Percentiles rank a stretch among this genome's conserved stretches.
These are phyloP conservation scores for Atherinomorus stipes DNA, from an alignment of 2,113 vertebrate genomes.

Conservation along the genomic window DNA sequence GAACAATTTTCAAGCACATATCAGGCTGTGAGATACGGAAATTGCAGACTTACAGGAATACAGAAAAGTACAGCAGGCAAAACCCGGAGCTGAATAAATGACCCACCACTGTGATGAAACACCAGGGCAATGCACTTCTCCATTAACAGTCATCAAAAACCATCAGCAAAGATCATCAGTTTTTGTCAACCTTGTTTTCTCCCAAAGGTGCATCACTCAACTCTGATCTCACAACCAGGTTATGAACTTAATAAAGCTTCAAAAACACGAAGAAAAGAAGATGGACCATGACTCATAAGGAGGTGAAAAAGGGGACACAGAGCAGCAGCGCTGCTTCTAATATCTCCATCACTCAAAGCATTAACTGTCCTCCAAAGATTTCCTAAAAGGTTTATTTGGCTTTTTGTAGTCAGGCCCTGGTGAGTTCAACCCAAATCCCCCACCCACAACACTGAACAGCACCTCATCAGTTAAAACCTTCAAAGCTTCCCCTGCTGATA, in stretches of 20 bases:
- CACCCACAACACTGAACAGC: background rate
- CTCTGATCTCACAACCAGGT: background rate
- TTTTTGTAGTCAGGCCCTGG: slow-evolving; percentile 49
- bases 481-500: background rate
- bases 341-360: slow-evolving; percentile 24
- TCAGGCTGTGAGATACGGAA: too few relatives aligned
- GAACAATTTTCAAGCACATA: too few relatives aligned
- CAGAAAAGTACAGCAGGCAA: too few relatives aligned
- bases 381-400: slow-evolving; percentile 55
- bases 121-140: background rate
- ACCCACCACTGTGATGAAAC: too few relatives aligned
- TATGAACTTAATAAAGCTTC: background rate
- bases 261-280: background rate
- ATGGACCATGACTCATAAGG: background rate
- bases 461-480: background rate
- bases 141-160: background rate
- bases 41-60: too few relatives aligned
- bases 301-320: slow-evolving; percentile 14
- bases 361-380: slow-evolving; percentile 22
- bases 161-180: too few relatives aligned
- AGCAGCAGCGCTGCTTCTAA: slow-evolving; percentile 17
- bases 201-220: too few relatives aligned
- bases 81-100: too few relatives aligned
- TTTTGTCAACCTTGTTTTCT: too few relatives aligned
- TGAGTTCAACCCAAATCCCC: slow-evolving; percentile 16